Percentiles rank a stretch among this genome's conserved stretches.
These are phyloP conservation scores for Drosophila niveifrons DNA, from an alignment of 2,888 invertebrate genomes.

Conservation along the genomic window DNA sequence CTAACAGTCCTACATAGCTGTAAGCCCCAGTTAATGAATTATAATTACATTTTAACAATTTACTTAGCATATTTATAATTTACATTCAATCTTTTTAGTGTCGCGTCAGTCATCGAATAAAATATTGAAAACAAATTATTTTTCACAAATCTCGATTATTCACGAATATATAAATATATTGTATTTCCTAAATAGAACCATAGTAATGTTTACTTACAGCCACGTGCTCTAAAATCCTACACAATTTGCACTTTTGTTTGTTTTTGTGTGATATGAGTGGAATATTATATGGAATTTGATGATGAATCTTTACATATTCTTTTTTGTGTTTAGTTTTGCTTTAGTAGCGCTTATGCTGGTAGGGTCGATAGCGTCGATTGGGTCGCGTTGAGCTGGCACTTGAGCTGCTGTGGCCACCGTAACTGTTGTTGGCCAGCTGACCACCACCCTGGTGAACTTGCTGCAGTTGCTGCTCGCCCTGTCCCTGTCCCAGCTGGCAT, in stretches of 20 bases:
- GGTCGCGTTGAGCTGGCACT: constrained; percentile 56
- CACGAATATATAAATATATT: neutral
- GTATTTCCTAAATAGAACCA: constrained; percentile 25
- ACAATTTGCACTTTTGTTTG: constrained; percentile 48
- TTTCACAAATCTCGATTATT: constrained; percentile 1
- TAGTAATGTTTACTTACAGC: constrained; percentile 54
- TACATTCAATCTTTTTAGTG: neutral
- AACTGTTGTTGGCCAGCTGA: constrained; percentile 33
- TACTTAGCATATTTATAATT: neutral
- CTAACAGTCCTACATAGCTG: neutral
- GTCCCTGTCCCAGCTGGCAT: constrained; percentile 52
- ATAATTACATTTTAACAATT: neutral
- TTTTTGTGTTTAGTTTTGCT: neutral
- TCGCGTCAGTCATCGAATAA: neutral
- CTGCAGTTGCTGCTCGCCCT: constrained; percentile 57
- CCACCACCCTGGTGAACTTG: constrained; percentile 29
- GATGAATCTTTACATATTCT: constrained; percentile 51
- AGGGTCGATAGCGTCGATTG: constrained; percentile 79
- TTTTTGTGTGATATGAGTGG: constrained; percentile 42
- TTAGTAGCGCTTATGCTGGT: constrained; percentile 77
- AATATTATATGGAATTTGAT: constrained; percentile 31
- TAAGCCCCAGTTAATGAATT: neutral
- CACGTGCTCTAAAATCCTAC: constrained; percentile 58
- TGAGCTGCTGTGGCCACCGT: constrained; percentile 52
- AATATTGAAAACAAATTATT: neutral